Conservation (phyloP, 2,113 vertebrate species). For the Anseranas semipalmata region DNA sequence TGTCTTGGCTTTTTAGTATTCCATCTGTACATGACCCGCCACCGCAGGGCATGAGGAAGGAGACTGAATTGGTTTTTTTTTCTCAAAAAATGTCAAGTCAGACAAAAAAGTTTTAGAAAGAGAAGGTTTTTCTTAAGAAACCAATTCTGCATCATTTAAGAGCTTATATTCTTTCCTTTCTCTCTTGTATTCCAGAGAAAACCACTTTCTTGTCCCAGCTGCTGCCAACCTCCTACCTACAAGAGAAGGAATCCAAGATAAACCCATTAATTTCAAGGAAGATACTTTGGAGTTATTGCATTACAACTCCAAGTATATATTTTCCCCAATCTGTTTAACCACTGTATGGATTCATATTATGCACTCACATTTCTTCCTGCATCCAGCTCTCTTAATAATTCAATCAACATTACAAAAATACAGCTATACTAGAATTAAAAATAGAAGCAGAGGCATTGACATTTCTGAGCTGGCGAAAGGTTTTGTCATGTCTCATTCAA, state of each 20-base stretch:
- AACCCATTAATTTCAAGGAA: constrained; percentile 25
- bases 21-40: background rate
- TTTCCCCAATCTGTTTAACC: background rate
- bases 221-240: constrained; percentile 23
- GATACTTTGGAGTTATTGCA: constrained; percentile 16
- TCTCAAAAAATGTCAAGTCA: background rate
- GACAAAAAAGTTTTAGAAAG: background rate
- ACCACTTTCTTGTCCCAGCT: background rate
- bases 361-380: background rate
- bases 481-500: background rate
- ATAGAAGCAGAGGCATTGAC: background rate
- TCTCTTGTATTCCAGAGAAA: constrained; percentile 7
- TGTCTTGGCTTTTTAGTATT: background rate
- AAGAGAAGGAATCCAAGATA: constrained; percentile 31
- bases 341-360: background rate
- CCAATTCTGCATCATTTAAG: background rate
- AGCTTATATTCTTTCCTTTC: background rate
- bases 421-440: background rate
- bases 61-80: background rate
- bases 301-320: background rate
- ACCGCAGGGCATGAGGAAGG: accelerated
- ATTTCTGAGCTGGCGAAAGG: background rate
- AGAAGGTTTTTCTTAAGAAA: background rate
- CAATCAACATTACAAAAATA: background rate
- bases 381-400: background rate